Evolutionary conservation across 1,140 invertebrate species (phyloP).

Genomic region (Chrysopa pallens): DNA sequence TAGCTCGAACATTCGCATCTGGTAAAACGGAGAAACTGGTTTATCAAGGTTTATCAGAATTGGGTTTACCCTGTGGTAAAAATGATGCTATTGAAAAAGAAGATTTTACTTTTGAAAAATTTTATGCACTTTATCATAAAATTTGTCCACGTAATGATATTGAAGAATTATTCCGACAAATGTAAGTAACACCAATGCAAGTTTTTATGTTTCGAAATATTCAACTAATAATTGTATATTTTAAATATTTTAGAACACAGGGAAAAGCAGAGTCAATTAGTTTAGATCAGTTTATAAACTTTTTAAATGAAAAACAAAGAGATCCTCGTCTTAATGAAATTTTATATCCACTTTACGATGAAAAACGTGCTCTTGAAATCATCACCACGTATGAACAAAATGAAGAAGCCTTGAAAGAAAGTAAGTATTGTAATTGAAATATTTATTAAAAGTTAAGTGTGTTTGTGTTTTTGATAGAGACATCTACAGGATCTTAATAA

Average conservation of each 20-base stretch:
- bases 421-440: constrained; percentile 30
- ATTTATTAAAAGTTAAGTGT: too few relatives aligned
- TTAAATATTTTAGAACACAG: constrained; percentile 47
- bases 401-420: constrained; percentile 54
- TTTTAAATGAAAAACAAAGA: constrained; percentile 95
- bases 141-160: constrained; percentile 99
- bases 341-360: constrained; percentile 92
- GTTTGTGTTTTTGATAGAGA: too few relatives aligned
- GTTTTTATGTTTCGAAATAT: not conserved
- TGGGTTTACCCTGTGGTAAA: constrained; percentile 90
- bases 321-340: constrained; percentile 99
- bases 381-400: constrained; percentile 88
- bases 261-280: constrained; percentile 77
- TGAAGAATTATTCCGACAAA: constrained; percentile 90
- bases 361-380: constrained; percentile 82
- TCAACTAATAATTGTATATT: not conserved
- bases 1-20: constrained; percentile 94
- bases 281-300: constrained; percentile 77
- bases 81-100: constrained; percentile 88
- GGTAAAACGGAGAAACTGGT: constrained; percentile 96
- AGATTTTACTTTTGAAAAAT: constrained; percentile 97
- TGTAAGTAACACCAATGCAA: constrained; percentile 48
- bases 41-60: constrained; percentile 88
- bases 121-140: constrained; percentile 96
- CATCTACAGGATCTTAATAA: too few relatives aligned